Evolutionary conservation across 2,797 vertebrate genomes (phyloP).

Genomic region (Cyclopterus lumpus): DNA sequence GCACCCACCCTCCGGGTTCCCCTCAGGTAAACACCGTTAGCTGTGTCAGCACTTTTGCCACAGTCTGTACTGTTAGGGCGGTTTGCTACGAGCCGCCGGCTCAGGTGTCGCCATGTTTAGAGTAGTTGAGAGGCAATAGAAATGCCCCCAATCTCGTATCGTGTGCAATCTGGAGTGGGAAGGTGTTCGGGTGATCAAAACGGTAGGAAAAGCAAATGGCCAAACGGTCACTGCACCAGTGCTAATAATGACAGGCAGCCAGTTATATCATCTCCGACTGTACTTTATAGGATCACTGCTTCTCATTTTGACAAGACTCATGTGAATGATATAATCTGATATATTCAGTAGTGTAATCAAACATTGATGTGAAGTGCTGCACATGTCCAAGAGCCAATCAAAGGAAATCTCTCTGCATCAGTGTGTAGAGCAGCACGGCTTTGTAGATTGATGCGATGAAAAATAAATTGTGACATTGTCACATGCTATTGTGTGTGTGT

Average conservation of each 20-base stretch:
- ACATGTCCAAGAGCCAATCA: background rate
- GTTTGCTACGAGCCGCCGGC: background rate
- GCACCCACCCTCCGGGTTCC: background rate
- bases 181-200: background rate
- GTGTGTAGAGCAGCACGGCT: background rate
- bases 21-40: background rate
- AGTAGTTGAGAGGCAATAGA: background rate
- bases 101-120: background rate
- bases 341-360: conserved; percentile 18
- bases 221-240: background rate
- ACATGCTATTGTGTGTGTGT: background rate
- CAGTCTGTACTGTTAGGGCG: background rate
- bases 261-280: conserved; percentile 21
- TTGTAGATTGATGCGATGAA: background rate
- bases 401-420: background rate
- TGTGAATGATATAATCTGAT: conserved; percentile 30
- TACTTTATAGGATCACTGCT: conserved; percentile 7
- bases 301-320: conserved; percentile 21
- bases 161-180: background rate
- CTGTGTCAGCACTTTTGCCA: background rate
- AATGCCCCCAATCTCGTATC: background rate
- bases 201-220: background rate
- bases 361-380: conserved; percentile 8
- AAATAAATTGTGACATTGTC: background rate
- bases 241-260: conserved; percentile 25